These are phyloP conservation scores for Orchesella cincta DNA, from an alignment of 1,140 invertebrate species.

Conservation along the genomic window DNA sequence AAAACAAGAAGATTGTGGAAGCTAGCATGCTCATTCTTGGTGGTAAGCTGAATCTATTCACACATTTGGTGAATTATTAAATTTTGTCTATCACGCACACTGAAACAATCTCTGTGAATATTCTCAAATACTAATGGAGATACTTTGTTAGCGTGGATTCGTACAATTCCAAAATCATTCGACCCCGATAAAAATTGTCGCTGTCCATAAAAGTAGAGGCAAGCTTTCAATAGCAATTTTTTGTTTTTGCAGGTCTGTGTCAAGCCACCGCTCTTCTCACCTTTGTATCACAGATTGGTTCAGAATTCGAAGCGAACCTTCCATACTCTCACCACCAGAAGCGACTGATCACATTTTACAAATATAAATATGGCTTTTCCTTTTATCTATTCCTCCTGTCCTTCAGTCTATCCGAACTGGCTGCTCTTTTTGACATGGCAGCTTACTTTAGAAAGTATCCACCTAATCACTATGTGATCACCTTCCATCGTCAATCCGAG, in stretches of 20 bases:
- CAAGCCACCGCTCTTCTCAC: conserved; percentile 50
- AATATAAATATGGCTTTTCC: conserved; percentile 51
- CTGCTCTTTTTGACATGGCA: conserved; percentile 50
- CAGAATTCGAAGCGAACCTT: conserved; percentile 50
- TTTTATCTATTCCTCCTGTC: conserved; percentile 51
- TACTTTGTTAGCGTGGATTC: too few species aligned
- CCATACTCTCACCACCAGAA: conserved; percentile 46
- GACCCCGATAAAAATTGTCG: too few species aligned
- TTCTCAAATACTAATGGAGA: too few species aligned
- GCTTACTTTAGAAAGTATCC: conserved; percentile 51
- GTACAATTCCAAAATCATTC: too few species aligned
- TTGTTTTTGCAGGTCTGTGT: conserved; percentile 43
- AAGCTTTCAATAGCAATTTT: not conserved
- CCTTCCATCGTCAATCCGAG: conserved; percentile 49
- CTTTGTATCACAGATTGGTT: conserved; percentile 50
- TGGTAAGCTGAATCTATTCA: conserved; percentile 36
- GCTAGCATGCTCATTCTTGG: conserved; percentile 50
- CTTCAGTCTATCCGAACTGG: conserved; percentile 49
- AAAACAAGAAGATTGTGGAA: conserved; percentile 51
- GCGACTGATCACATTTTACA: conserved; percentile 46
- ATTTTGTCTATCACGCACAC: too few species aligned
- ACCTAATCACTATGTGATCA: conserved; percentile 50
- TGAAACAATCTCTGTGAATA: too few species aligned
- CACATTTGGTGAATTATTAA: not conserved
- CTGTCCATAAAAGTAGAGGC: too few species aligned